phyloP scores from a whole-genome alignment of 2,888 invertebrate genomes.

The Mantis religiosa region DNA sequence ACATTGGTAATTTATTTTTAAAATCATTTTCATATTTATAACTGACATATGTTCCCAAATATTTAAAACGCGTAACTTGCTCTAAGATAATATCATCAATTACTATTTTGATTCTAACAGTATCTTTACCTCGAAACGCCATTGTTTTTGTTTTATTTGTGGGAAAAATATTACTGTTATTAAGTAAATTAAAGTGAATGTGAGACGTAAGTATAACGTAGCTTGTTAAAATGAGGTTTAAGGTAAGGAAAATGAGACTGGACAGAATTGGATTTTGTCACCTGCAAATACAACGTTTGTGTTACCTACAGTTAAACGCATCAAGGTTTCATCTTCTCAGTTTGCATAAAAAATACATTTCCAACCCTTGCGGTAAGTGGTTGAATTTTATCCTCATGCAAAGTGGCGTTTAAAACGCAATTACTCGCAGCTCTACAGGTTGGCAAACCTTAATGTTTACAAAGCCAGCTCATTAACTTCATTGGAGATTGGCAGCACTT shows the following conservation, averaged over 20 bases:
- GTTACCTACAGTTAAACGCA: too few species aligned
- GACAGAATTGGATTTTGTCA: background rate
- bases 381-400: conserved; percentile 16
- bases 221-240: background rate
- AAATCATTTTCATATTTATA: too few species aligned
- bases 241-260: background rate
- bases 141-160: too few species aligned
- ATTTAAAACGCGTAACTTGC: too few species aligned
- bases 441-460: background rate
- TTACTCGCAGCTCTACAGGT: conserved; percentile 27
- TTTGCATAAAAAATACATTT: background rate
- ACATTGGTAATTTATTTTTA: too few species aligned
- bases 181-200: background rate
- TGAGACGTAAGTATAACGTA: background rate
- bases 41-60: too few species aligned
- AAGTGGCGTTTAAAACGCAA: conserved; percentile 36
- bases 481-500: background rate
- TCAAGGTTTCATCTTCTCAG: background rate
- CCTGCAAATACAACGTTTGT: background rate
- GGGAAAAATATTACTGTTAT: too few species aligned
- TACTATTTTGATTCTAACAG: too few species aligned
- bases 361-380: background rate
- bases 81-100: too few species aligned
- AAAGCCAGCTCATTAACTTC: background rate
- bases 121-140: too few species aligned